Evolutionary conservation across 2,797 vertebrate genomes (phyloP).

Genomic region (Naso thynnoides): DNA sequence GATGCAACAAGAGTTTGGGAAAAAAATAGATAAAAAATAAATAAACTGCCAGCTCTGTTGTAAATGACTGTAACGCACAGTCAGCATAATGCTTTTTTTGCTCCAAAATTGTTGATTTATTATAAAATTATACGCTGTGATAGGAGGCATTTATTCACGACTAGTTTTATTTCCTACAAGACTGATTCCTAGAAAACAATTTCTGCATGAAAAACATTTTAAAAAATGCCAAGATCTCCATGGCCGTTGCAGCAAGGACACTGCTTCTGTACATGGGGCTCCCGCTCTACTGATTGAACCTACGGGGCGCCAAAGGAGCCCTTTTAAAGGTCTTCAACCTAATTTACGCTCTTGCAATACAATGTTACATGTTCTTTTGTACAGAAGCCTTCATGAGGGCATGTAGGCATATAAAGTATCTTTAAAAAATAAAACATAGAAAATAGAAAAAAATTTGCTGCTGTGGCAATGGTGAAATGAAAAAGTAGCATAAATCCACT

Average conservation of each 20-base stretch:
- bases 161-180: too few relatives aligned
- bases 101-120: neutral
- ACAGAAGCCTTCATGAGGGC: neutral
- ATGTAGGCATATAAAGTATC: neutral
- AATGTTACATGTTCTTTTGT: neutral
- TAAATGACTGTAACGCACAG: neutral
- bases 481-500: conserved; percentile 7
- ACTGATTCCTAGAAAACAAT: conserved; percentile 11
- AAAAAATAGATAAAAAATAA: neutral
- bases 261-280: too few relatives aligned
- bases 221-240: neutral
- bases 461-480: neutral
- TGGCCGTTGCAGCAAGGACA: too few relatives aligned
- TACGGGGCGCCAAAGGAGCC: too few relatives aligned
- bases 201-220: conserved; percentile 1
- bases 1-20: conserved; percentile 18
- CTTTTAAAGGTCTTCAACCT: too few relatives aligned
- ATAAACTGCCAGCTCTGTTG: neutral
- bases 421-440: neutral
- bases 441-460: neutral
- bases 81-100: neutral
- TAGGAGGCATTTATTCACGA: neutral
- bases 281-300: too few relatives aligned
- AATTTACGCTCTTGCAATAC: too few relatives aligned
- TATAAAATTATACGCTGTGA: too few relatives aligned